These are phyloP conservation scores for Drosophila leonis DNA, from an alignment of 2,888 invertebrate genomes.

Conservation along the genomic window DNA sequence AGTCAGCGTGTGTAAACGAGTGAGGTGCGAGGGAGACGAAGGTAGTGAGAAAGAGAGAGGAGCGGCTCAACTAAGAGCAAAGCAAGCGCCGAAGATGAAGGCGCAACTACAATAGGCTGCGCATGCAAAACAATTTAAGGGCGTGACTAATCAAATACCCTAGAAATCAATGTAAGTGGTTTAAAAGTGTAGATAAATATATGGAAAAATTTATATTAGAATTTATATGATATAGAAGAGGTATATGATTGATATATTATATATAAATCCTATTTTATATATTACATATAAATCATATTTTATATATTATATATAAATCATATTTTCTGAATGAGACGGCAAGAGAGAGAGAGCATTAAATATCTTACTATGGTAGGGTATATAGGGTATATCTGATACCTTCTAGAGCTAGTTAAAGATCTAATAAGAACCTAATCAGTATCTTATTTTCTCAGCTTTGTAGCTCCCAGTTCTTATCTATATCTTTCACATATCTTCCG, in stretches of 20 bases:
- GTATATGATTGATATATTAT: background rate
- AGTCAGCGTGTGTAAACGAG: slow-evolving; percentile 33
- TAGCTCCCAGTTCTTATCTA: slow-evolving; percentile 6
- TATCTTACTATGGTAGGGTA: too few species aligned
- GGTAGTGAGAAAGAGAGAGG: slow-evolving; percentile 10
- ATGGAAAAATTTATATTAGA: background rate
- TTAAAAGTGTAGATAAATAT: background rate
- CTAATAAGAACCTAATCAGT: background rate
- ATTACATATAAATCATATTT: too few species aligned
- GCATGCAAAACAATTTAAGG: slow-evolving; percentile 23
- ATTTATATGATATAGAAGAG: background rate
- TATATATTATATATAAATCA: too few species aligned
- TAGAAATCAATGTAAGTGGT: background rate
- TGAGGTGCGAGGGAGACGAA: background rate
- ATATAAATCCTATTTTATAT: too few species aligned
- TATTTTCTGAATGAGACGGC: too few species aligned
- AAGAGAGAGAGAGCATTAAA: too few species aligned
- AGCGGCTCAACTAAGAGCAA: slow-evolving; percentile 1
- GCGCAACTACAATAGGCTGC: slow-evolving; percentile 10
- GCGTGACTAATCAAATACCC: slow-evolving; percentile 46
- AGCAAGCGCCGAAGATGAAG: slow-evolving; percentile 2
- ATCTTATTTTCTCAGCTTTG: background rate
- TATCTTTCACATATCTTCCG: background rate
- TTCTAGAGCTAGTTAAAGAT: background rate
- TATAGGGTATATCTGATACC: too few species aligned